phyloP scores from a whole-genome alignment of 2,113 vertebrate genomes.

The Rhinolophus sinicus region DNA sequence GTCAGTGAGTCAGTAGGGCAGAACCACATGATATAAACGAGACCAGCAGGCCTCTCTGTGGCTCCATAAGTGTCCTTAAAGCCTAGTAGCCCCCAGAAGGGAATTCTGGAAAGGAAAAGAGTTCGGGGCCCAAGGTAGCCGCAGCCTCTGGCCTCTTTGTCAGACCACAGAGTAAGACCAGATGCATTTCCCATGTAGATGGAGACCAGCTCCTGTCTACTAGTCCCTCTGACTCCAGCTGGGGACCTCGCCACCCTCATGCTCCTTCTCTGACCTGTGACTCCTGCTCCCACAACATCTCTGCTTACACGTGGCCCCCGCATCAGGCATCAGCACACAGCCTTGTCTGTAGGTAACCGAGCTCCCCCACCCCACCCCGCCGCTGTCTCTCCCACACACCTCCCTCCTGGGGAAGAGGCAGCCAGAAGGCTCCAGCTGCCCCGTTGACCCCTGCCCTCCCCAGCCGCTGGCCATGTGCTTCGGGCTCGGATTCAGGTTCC shows the following conservation, averaged over 20 bases:
- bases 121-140: background rate
- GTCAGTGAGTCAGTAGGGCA: background rate
- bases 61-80: background rate
- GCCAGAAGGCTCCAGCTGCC: background rate
- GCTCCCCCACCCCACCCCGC: background rate
- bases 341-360: background rate
- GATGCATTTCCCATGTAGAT: background rate
- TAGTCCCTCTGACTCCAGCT: background rate
- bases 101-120: background rate
- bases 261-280: background rate
- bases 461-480: background rate
- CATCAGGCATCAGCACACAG: background rate
- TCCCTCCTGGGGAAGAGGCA: background rate
- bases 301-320: fast-evolving
- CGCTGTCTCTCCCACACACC: background rate
- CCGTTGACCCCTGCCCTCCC: background rate
- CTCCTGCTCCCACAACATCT: fast-evolving
- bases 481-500: background rate
- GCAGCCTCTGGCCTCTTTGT: background rate
- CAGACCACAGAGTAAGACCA: background rate
- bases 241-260: background rate
- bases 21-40: background rate
- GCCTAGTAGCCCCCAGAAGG: background rate
- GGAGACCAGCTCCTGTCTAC: background rate
- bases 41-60: background rate